Evolutionary conservation across 2,888 invertebrate species (phyloP).

Genomic region (Polydrusus cervinus): DNA sequence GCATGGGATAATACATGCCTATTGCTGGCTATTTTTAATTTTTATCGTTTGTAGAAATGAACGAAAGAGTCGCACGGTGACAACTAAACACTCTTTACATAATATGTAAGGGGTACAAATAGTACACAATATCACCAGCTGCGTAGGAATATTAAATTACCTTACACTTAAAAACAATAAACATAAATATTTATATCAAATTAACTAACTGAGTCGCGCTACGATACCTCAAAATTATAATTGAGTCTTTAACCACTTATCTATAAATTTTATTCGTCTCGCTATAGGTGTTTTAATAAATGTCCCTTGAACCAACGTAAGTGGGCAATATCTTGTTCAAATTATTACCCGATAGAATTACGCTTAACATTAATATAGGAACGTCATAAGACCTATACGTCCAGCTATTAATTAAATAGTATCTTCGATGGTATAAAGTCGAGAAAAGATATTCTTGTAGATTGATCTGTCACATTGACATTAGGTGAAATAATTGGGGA

Average conservation of each 20-base stretch:
- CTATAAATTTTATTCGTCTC: conserved; percentile 28
- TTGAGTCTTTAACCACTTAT: conserved; percentile 38
- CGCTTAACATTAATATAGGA: conserved; percentile 22
- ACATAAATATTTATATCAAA: not conserved
- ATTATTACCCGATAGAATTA: conserved; percentile 40
- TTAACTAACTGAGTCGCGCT: not conserved
- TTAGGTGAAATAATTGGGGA: too few relatives aligned
- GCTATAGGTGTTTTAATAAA: conserved; percentile 35
- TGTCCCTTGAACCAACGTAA: conserved; percentile 22
- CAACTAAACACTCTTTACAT: too few relatives aligned
- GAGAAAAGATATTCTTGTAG: too few relatives aligned
- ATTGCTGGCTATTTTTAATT: too few relatives aligned
- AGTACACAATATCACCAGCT: too few relatives aligned
- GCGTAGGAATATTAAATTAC: too few relatives aligned
- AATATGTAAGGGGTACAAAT: too few relatives aligned
- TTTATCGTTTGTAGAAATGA: too few relatives aligned
- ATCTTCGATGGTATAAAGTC: conserved; percentile 8
- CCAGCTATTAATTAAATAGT: conserved; percentile 32
- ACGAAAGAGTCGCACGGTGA: too few relatives aligned
- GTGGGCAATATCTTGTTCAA: conserved; percentile 36
- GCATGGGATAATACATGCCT: too few relatives aligned
- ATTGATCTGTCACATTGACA: not conserved
- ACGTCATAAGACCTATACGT: not conserved
- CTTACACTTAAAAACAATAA: not conserved
- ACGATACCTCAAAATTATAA: conserved; percentile 26